These are phyloP conservation scores for Sminthopsis crassicaudata DNA, from an alignment of 2,113 vertebrate genomes.

Conservation along the genomic window DNA sequence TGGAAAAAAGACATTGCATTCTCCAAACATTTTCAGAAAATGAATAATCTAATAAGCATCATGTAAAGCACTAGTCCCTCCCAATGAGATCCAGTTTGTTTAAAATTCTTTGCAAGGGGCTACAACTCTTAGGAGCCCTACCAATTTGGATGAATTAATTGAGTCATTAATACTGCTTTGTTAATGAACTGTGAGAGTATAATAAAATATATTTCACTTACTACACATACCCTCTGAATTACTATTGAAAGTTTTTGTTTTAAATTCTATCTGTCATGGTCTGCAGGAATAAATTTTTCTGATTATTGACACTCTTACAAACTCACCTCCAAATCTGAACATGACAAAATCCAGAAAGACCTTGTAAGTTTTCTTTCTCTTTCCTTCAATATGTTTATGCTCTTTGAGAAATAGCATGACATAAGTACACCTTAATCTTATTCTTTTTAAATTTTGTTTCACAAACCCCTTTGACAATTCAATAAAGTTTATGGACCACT, in stretches of 20 bases:
- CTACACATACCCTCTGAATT: background rate
- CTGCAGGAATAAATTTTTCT: constrained; percentile 10
- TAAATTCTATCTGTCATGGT: background rate
- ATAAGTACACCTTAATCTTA: too few species aligned
- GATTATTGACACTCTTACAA: background rate
- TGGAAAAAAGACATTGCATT: constrained; percentile 65
- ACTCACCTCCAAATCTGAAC: constrained; percentile 7
- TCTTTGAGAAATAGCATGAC: too few species aligned
- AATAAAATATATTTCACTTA: constrained; percentile 54
- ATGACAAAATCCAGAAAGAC: background rate
- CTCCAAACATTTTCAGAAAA: constrained; percentile 77
- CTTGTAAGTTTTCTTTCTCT: constrained; percentile 6
- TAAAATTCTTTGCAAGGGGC: constrained; percentile 63
- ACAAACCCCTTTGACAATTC: too few species aligned
- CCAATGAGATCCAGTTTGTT: constrained; percentile 71
- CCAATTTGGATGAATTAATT: constrained; percentile 19
- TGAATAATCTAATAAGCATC: constrained; percentile 75
- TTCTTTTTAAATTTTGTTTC: too few species aligned
- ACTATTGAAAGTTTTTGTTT: too few species aligned
- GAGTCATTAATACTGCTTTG: constrained; percentile 46
- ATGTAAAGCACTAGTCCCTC: constrained; percentile 61
- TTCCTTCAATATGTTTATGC: background rate
- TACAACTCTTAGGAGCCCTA: constrained; percentile 48
- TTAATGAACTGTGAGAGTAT: constrained; percentile 57
- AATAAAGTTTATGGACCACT: too few species aligned